Percentiles rank a stretch among this genome's conserved stretches.
Evolutionary conservation across 2,797 vertebrate species (phyloP).

Genomic region (Crax fasciolata): DNA sequence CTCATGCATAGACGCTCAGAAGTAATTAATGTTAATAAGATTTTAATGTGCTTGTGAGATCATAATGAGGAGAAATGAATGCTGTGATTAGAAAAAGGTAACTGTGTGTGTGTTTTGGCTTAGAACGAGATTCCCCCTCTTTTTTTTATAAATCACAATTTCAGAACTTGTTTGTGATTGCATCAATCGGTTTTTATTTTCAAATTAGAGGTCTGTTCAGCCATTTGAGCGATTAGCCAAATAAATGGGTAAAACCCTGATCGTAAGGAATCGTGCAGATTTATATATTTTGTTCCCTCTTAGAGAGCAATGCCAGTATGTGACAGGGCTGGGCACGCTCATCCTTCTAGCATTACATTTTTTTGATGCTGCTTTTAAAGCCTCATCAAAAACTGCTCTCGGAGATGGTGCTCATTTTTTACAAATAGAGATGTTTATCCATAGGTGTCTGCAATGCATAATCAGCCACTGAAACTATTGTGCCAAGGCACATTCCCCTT

Average conservation of each 20-base stretch:
- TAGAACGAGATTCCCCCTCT: constrained; percentile 87
- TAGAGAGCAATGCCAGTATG: constrained; percentile 72
- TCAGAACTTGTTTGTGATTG: constrained; percentile 89
- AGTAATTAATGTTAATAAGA: constrained; percentile 92
- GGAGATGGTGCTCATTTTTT: constrained; percentile 71
- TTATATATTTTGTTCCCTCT: constrained; percentile 54
- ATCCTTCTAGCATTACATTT: constrained; percentile 65
- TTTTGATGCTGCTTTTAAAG: constrained; percentile 70
- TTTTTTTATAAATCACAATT: constrained; percentile 88
- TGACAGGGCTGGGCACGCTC: constrained; percentile 68
- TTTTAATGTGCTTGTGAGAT: constrained; percentile 92
- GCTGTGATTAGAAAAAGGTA: constrained; percentile 91
- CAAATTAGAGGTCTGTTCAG: constrained; percentile 88
- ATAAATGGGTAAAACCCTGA: constrained; percentile 84
- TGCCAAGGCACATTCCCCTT: constrained; percentile 67
- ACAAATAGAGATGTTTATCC: constrained; percentile 74
- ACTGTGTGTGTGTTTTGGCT: constrained; percentile 89
- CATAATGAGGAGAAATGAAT: constrained; percentile 91
- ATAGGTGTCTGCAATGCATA: constrained; percentile 68
- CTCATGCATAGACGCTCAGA: constrained; percentile 88
- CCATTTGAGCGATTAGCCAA: constrained; percentile 87
- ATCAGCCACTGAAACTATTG: constrained; percentile 69
- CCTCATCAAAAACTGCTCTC: constrained; percentile 62
- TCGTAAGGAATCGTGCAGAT: constrained; percentile 80
- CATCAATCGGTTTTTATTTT: constrained; percentile 87